phyloP scores from a whole-genome alignment of 2,888 invertebrate species.

The Drosophila merina region DNA sequence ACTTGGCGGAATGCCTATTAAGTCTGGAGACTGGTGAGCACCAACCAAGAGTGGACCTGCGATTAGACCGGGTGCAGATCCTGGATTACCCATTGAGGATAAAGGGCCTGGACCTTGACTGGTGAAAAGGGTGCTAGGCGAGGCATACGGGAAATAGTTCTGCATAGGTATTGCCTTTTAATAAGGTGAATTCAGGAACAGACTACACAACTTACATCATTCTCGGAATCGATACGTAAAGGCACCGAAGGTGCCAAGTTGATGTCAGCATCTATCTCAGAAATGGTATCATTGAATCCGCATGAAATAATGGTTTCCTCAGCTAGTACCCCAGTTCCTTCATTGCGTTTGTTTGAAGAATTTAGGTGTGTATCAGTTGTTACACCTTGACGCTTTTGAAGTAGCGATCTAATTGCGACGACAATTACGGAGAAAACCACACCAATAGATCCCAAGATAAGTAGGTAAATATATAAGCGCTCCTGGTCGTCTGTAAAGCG shows the following conservation, averaged over 20 bases:
- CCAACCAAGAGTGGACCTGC: conserved; percentile 70
- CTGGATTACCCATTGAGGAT: conserved; percentile 43
- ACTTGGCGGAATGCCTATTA: conserved; percentile 80
- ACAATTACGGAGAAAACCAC: conserved; percentile 89
- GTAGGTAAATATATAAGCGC: conserved; percentile 92
- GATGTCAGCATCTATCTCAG: conserved; percentile 91
- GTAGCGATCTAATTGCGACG: conserved; percentile 88
- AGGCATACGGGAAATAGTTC: conserved; percentile 83
- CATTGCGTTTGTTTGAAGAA: conserved; percentile 86
- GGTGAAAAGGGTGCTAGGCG: conserved; percentile 81
- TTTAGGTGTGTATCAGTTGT: conserved; percentile 83
- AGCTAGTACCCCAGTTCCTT: conserved; percentile 41
- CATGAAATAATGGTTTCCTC: conserved; percentile 90
- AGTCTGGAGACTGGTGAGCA: conserved; percentile 81
- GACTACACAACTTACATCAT: conserved; percentile 80
- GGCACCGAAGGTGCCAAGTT: conserved; percentile 87
- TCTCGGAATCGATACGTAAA: conserved; percentile 84
- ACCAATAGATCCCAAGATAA: conserved; percentile 89
- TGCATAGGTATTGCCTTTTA: conserved; percentile 43
- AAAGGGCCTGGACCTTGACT: conserved; percentile 77
- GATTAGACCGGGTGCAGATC: conserved; percentile 48
- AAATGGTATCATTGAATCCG: conserved; percentile 93
- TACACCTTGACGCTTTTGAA: conserved; percentile 87
- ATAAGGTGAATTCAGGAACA: not conserved
- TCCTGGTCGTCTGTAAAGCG: conserved; percentile 80